Evolutionary conservation across 2,888 invertebrate genomes (phyloP).

Genomic region (Trissolcus japonicus): DNA sequence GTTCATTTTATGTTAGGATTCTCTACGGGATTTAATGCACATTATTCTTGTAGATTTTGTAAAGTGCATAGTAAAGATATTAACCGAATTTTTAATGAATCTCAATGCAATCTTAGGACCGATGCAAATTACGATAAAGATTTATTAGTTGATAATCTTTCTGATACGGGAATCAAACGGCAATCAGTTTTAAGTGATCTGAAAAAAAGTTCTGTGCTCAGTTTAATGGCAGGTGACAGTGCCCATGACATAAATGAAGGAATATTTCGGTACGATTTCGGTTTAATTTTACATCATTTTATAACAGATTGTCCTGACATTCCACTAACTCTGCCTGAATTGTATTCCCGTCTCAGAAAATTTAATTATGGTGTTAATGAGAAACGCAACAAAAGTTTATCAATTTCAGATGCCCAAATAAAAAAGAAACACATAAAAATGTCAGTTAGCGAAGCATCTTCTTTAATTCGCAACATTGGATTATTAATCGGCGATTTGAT

Average conservation of each 20-base stretch:
- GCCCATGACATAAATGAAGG: conserved; percentile 37
- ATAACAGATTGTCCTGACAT: conserved; percentile 9
- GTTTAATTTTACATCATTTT: conserved; percentile 26
- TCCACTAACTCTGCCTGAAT: conserved; percentile 8
- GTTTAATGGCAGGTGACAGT: conserved; percentile 26
- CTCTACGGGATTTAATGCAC: not conserved
- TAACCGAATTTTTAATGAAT: conserved; percentile 24
- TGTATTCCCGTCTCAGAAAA: conserved; percentile 17
- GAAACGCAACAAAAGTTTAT: conserved; percentile 13
- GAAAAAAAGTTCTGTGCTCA: conserved; percentile 16
- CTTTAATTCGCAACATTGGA: conserved; percentile 25
- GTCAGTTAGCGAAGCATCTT: conserved; percentile 29
- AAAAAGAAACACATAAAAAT: conserved; percentile 34
- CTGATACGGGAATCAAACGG: conserved; percentile 14
- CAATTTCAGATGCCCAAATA: conserved; percentile 18
- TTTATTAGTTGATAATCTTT: conserved; percentile 17
- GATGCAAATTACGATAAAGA: conserved; percentile 25
- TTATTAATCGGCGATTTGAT: conserved; percentile 23
- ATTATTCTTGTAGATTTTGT: conserved; percentile 33
- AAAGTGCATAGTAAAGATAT: conserved; percentile 13
- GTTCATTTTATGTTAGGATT: not conserved
- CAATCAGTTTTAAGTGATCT: conserved; percentile 35
- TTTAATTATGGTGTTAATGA: conserved; percentile 19
- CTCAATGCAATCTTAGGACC: conserved; percentile 17
- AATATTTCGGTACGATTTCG: conserved; percentile 26